phyloP scores from a whole-genome alignment of 2,113 vertebrate genomes.

The Helogale parvula region DNA sequence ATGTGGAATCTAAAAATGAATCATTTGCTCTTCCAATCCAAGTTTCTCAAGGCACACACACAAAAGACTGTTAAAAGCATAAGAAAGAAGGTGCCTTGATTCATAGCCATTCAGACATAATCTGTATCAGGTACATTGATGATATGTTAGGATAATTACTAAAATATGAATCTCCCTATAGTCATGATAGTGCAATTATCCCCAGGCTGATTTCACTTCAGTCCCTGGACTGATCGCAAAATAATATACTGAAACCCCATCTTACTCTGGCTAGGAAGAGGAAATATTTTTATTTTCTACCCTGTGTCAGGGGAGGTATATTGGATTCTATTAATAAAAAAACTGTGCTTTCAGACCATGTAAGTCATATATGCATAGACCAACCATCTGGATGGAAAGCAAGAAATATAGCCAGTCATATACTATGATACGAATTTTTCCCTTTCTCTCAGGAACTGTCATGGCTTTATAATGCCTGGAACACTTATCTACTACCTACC shows the following conservation, averaged over 20 bases:
- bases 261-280: neutral
- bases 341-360: neutral
- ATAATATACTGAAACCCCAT: neutral
- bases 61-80: neutral
- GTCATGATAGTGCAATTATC: neutral
- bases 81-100: neutral
- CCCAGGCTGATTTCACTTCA: neutral
- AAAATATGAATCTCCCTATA: neutral
- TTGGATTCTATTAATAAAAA: neutral
- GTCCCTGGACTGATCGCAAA: neutral
- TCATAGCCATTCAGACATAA: neutral
- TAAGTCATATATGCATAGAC: neutral
- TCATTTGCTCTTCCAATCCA: neutral
- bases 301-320: neutral
- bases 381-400: neutral
- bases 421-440: neutral
- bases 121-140: neutral
- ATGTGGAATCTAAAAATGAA: conserved; percentile 40
- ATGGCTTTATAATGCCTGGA: neutral
- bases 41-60: neutral
- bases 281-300: neutral
- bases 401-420: neutral
- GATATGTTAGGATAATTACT: neutral
- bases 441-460: neutral
- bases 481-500: neutral